Evolutionary conservation across 2,888 invertebrate species (phyloP), one percentile per base, ranked within the genome.

Genomic region (Ectemnius lituratus): DNA sequence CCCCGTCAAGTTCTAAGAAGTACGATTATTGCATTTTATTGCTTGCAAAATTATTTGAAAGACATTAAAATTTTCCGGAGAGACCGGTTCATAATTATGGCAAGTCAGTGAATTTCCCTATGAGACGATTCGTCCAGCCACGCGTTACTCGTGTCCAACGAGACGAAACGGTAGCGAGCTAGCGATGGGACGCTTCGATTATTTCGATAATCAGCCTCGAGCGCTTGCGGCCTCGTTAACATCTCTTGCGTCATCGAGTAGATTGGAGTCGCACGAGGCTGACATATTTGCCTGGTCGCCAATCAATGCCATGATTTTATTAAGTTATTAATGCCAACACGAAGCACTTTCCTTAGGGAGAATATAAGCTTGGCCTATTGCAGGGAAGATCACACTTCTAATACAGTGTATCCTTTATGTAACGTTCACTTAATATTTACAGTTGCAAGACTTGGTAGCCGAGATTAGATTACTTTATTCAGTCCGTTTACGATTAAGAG

Each of bases 221-320:
- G 16, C 16, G 37, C 63, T 75, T 58, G 69, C 61, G 28, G 14
- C 28, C 62, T 67, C 52, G 45, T 67, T 70, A 76, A 52, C 52
- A 47, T 18, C 52, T 49, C 52, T 77, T 70, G 52, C 67, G 49
- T 74, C 70, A 71, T 16, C 37, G 23, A 23, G 37, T 6, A 0
- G 37, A 37, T 37, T 37, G 6, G 5, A 37, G 37, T 37, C 37
- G 56, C 37, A 58, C 59, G 67, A 23, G 67, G 62, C 67, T 66
- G 69, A 56, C 18, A 2, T 60, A 59, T 61, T 57, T 47, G 14
- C n/a, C 57, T 28, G 57, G 59, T 72, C 18, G 23, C 62, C 65
- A 66, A 62, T 66, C 70, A 76, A 76, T 80, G 71, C 61, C 74
- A 69, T 62, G 62, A 52, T 45, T 81, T 62, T 62, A 78, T 80